These are phyloP conservation scores for Subacronicta megacephala DNA, from an alignment of 2,888 invertebrate species.

Conservation along the genomic window DNA sequence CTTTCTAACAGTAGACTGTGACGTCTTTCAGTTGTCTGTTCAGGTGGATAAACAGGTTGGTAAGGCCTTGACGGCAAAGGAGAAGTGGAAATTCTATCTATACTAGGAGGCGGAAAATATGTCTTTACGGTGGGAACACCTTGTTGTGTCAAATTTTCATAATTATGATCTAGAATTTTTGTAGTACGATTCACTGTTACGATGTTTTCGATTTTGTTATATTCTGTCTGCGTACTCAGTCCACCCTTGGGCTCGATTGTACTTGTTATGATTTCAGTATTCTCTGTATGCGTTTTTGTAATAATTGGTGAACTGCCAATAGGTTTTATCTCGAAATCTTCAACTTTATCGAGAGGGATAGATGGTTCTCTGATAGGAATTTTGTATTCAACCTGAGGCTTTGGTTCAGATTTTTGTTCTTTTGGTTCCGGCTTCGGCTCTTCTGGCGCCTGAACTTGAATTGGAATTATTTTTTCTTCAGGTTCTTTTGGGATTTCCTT, in stretches of 20 bases:
- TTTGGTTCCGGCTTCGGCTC: conserved; percentile 45
- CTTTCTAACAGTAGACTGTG: conserved; percentile 83
- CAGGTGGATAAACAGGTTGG: conserved; percentile 75
- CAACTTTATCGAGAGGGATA: conserved; percentile 82
- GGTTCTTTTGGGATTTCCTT: conserved; percentile 43
- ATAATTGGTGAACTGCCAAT: conserved; percentile 78
- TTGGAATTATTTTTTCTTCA: conserved; percentile 44
- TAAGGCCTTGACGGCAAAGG: conserved; percentile 75
- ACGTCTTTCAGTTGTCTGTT: conserved; percentile 77
- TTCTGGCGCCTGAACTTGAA: conserved; percentile 35
- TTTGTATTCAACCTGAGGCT: conserved; percentile 60
- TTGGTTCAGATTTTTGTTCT: conserved; percentile 52
- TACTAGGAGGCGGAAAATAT: conserved; percentile 79
- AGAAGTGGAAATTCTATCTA: conserved; percentile 73
- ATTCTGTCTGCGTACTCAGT: conserved; percentile 80
- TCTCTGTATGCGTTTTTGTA: conserved; percentile 78
- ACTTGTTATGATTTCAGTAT: conserved; percentile 81
- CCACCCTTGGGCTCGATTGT: conserved; percentile 71
- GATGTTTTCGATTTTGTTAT: conserved; percentile 83
- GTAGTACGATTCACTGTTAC: conserved; percentile 84
- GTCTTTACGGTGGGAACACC: conserved; percentile 79
- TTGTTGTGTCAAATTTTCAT: conserved; percentile 76
- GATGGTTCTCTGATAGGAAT: conserved; percentile 80
- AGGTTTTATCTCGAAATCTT: conserved; percentile 85
- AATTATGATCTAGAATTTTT: conserved; percentile 80